Evolutionary conservation across 2,797 vertebrate genomes (phyloP).

Genomic region (Anguilla obscura): DNA sequence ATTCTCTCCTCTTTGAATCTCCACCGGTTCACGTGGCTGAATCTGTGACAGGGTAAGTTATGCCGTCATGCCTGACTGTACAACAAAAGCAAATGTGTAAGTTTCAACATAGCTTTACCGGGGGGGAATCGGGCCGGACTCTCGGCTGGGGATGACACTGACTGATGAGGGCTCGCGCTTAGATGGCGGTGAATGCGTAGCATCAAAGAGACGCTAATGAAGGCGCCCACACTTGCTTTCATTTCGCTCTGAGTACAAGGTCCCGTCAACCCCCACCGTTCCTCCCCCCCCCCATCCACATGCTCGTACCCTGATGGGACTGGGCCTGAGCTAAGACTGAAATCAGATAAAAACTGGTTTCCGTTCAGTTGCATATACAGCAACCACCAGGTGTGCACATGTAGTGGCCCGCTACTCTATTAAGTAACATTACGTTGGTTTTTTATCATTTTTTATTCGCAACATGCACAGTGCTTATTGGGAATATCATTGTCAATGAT

Average conservation of each 20-base stretch:
- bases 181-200: constrained; percentile 64
- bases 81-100: constrained; percentile 21
- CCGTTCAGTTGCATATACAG: constrained; percentile 22
- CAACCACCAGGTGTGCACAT: constrained; percentile 22
- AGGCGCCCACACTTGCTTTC: constrained; percentile 17
- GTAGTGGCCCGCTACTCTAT: background rate
- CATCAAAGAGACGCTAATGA: constrained; percentile 59
- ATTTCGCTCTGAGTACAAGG: background rate
- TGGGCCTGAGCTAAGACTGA: constrained; percentile 11
- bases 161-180: constrained; percentile 62
- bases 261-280: constrained; percentile 12
- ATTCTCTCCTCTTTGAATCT: constrained; percentile 45
- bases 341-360: constrained; percentile 30
- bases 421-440: too few relatives aligned
- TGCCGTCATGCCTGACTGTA: constrained; percentile 37
- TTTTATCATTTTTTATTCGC: too few relatives aligned
- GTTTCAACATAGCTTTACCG: constrained; percentile 27
- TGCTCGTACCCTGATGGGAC: constrained; percentile 14
- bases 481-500: too few relatives aligned
- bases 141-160: constrained; percentile 59
- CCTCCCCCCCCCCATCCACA: background rate
- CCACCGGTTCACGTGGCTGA: constrained; percentile 36
- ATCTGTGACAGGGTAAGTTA: constrained; percentile 53
- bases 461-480: too few relatives aligned
- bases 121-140: background rate